A percentile compares a stretch with the other conserved stretches of the same genome.
Conservation (phyloP, 2,113 vertebrate genomes). For the Dunckerocampus dactyliophorus region DNA sequence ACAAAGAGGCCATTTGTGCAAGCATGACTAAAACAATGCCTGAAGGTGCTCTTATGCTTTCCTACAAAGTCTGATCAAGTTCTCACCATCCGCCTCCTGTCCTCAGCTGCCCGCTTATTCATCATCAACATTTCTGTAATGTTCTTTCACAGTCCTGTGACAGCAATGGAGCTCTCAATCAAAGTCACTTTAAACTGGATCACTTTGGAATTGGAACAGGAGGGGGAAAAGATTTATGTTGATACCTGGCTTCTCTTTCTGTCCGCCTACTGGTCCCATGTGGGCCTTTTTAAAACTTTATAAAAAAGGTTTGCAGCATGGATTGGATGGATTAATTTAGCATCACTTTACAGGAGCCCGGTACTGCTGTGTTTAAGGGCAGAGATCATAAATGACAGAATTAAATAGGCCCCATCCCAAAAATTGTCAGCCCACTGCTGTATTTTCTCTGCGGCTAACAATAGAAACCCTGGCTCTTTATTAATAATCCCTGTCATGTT, state of each 20-base stretch:
- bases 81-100: constrained; percentile 26
- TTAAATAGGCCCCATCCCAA: constrained; percentile 23
- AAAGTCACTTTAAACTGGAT: constrained; percentile 13
- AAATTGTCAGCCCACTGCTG: constrained; percentile 25
- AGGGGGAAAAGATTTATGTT: constrained; percentile 15
- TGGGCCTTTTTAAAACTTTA: constrained; percentile 47
- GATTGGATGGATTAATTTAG: constrained; percentile 54
- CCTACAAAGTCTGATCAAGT: constrained; percentile 31
- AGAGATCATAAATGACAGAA: constrained; percentile 26
- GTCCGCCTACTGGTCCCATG: constrained; percentile 3
- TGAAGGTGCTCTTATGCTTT: constrained; percentile 25
- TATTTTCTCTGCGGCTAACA: constrained; percentile 36
- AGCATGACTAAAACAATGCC: constrained; percentile 38
- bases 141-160: constrained; percentile 12
- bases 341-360: constrained; percentile 50
- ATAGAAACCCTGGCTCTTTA: constrained; percentile 27
- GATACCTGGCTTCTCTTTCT: constrained; percentile 20
- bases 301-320: constrained; percentile 60
- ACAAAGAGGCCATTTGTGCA: constrained; percentile 53
- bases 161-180: constrained; percentile 15
- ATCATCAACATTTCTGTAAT: constrained; percentile 12
- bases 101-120: constrained; percentile 17
- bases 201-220: constrained; percentile 26
- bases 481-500: constrained; percentile 50
- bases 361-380: constrained; percentile 18